phyloP scores from a whole-genome alignment of 2,797 vertebrate genomes.

The Myiotriccus ornatus region DNA sequence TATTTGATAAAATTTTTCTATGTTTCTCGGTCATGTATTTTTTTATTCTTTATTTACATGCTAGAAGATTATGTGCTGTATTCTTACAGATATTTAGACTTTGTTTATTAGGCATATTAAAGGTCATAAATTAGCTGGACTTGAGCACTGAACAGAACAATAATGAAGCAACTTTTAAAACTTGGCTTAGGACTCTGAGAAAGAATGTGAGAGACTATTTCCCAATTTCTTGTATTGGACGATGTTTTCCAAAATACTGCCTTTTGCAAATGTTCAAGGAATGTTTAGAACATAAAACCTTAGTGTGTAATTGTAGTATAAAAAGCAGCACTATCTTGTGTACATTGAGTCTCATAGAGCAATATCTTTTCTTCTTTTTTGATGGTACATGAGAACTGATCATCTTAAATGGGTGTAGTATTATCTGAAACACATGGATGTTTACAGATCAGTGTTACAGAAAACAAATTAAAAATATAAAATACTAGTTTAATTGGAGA shows the following conservation, averaged over 20 bases:
- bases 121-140: not conserved
- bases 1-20: not conserved
- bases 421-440: not conserved
- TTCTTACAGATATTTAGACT: not conserved
- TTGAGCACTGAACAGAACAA: not conserved
- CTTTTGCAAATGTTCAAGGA: not conserved
- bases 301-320: not conserved
- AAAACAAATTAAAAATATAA: not conserved
- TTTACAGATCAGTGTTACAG: not conserved
- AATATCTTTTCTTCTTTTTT: not conserved
- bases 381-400: not conserved
- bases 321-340: not conserved
- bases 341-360: not conserved
- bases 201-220: not conserved
- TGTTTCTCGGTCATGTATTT: not conserved
- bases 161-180: constrained; percentile 3
- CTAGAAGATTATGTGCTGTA: not conserved
- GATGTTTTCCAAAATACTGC: not conserved
- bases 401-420: not conserved
- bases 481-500: not conserved
- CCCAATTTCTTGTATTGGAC: not conserved
- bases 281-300: not conserved
- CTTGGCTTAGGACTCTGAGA: not conserved
- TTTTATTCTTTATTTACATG: not conserved
- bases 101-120: not conserved